Conservation (phyloP, 2,113 vertebrate genomes). For the Actenoides hombroni region DNA sequence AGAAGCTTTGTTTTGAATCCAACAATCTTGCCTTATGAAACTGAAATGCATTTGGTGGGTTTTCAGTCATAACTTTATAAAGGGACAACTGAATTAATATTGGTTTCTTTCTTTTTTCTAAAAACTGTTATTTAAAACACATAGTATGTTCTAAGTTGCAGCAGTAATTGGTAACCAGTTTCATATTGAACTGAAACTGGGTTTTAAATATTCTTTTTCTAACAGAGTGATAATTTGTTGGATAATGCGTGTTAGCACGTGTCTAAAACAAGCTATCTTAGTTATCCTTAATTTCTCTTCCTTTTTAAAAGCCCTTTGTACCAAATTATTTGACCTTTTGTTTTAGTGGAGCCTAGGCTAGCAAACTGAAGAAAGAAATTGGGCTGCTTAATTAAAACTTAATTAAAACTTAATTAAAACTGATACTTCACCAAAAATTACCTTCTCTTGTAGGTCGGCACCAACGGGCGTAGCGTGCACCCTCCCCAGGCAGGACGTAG, state of each 20-base stretch:
- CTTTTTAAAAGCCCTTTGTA: not conserved
- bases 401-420: too few species aligned
- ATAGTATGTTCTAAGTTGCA: fast-evolving
- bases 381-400: not conserved
- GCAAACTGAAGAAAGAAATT: not conserved
- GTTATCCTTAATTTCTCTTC: not conserved
- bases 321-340: not conserved
- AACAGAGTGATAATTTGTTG: not conserved
- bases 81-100: not conserved
- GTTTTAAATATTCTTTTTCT: not conserved
- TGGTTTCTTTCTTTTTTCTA: not conserved
- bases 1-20: not conserved
- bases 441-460: not conserved
- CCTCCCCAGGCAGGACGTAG: conserved; percentile 10
- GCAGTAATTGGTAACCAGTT: not conserved
- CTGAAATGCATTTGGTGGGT: not conserved
- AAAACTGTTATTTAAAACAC: not conserved
- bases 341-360: not conserved
- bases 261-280: not conserved
- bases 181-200: not conserved
- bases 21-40: not conserved
- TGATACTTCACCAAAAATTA: not conserved
- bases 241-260: not conserved
- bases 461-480: not conserved
- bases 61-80: not conserved